phyloP scores from a whole-genome alignment of 2,797 vertebrate species.

The Xyrichtys novacula region DNA sequence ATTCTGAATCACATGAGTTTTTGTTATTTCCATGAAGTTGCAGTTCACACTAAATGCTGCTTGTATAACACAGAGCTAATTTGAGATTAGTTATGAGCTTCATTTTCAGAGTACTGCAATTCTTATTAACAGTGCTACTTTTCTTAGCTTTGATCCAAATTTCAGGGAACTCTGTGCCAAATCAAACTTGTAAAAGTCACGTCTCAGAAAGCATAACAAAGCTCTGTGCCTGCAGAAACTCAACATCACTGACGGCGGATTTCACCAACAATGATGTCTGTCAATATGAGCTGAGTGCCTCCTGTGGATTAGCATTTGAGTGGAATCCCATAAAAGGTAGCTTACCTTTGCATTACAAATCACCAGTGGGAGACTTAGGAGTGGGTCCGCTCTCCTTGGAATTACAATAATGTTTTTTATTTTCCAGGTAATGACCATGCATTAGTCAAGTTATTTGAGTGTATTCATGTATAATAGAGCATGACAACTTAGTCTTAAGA shows the following conservation, averaged over 20 bases:
- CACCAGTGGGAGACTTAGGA: slow-evolving; percentile 57
- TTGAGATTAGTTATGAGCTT: slow-evolving; percentile 45
- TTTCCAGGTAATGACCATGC: slow-evolving; percentile 64
- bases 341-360: slow-evolving; percentile 71
- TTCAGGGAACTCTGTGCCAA: slow-evolving; percentile 45
- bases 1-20: slow-evolving; percentile 11
- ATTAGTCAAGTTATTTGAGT: slow-evolving; percentile 54
- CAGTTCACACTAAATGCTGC: slow-evolving; percentile 17
- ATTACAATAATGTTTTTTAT: slow-evolving; percentile 59
- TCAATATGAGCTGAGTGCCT: slow-evolving; percentile 63
- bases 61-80: slow-evolving; percentile 36
- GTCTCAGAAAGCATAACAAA: slow-evolving; percentile 35
- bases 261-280: slow-evolving; percentile 63
- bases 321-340: slow-evolving; percentile 69
- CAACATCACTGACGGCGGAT: slow-evolving; percentile 57
- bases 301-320: slow-evolving; percentile 66
- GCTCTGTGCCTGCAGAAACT: slow-evolving; percentile 39
- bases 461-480: slow-evolving; percentile 28
- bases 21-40: slow-evolving; percentile 17
- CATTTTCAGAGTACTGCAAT: slow-evolving; percentile 29
- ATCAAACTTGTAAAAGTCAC: slow-evolving; percentile 61
- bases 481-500: slow-evolving; percentile 39
- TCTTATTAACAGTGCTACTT: slow-evolving; percentile 28
- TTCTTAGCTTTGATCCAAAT: slow-evolving; percentile 45
- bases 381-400: slow-evolving; percentile 46